Evolutionary conservation across 53 echinoderm and acorn worm species (phyloP), one percentile per base, ranked within the genome.

Genomic region (Holothuria scabra): DNA sequence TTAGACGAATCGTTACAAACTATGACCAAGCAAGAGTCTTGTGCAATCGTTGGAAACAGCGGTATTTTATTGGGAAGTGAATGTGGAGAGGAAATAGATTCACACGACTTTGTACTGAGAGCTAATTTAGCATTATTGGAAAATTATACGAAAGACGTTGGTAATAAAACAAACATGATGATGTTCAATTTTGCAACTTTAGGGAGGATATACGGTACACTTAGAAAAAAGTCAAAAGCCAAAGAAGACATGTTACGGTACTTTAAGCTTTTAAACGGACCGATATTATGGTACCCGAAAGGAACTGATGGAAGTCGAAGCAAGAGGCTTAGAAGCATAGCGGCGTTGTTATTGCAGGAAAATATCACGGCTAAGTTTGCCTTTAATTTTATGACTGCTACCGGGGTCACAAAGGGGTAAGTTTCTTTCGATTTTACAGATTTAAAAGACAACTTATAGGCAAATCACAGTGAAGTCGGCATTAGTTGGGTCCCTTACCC

Each of bases 71-170:
- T 68, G 19, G 68, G 34, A 5, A 35, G 68, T 68, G 22, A 68
- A 68, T 68, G 68, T 20, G 34, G 68, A 33, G 20, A 22, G 19
- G 68, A 68, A 68, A 68, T 68, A 31, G 68, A 68, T 34, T 68
- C 68, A 18, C 4, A 68, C 16, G 68, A 28, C 22, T 34, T 68
- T 9, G 68, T 68, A 12, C 34, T 68, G 12, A 31, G 68, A 33
- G 68, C 68, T 3, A 68, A 68, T 22, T 68, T 68, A 12, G 68
- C 68, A 1, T 14, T 21, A 31, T 21, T 68, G 13, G 22, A 34
- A 68, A 38, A 38, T 1, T 68, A 68, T 22, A 22, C 18, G 3
- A 34, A 68, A 22, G 68, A 68, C 18, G 68, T 68, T 19, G 68
- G 68, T 13, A 68, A 37, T 20, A 68, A 34, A 14, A 68, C 68